Evolutionary conservation across 1,140 invertebrate genomes (phyloP).

Genomic region (Maconellicoccus hirsutus): DNA sequence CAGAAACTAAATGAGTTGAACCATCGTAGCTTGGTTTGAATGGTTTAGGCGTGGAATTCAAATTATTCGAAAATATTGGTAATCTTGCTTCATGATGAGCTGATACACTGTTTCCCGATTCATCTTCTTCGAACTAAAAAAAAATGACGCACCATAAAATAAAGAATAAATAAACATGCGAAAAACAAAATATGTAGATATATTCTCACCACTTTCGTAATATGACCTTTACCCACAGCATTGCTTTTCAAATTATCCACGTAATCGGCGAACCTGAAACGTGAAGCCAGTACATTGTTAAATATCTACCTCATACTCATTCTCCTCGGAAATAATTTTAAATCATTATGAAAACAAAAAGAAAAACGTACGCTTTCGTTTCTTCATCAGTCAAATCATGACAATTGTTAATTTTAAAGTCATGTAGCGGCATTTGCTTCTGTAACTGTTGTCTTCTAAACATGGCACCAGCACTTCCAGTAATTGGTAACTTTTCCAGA

Average conservation of each 20-base stretch:
- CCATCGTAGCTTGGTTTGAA: conserved; percentile 23
- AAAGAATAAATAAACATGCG: not conserved
- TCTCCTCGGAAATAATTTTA: not conserved
- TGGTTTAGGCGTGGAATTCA: conserved; percentile 27
- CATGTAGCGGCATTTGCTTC: conserved; percentile 67
- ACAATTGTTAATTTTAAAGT: conserved; percentile 50
- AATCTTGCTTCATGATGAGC: conserved; percentile 9
- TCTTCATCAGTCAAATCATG: conserved; percentile 51
- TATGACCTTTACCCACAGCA: conserved; percentile 40
- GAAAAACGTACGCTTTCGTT: conserved; percentile 35
- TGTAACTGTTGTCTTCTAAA: conserved; percentile 60
- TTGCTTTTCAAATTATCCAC: conserved; percentile 42
- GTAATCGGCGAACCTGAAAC: conserved; percentile 33
- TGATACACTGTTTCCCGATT: not conserved
- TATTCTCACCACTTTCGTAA: conserved; percentile 34
- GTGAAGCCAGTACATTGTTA: no score
- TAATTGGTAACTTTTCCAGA: conserved; percentile 53
- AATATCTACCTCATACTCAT: no score
- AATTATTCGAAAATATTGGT: conserved; percentile 25
- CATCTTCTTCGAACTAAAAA: not conserved
- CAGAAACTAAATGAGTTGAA: not conserved
- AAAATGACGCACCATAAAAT: not conserved
- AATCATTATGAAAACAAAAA: no score
- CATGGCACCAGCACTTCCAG: conserved; percentile 57
- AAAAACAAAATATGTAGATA: not conserved